Percentiles rank a stretch among this genome's conserved stretches.
Conservation (phyloP, 2,797 vertebrate genomes). For the Phataginus tetradactyla region DNA sequence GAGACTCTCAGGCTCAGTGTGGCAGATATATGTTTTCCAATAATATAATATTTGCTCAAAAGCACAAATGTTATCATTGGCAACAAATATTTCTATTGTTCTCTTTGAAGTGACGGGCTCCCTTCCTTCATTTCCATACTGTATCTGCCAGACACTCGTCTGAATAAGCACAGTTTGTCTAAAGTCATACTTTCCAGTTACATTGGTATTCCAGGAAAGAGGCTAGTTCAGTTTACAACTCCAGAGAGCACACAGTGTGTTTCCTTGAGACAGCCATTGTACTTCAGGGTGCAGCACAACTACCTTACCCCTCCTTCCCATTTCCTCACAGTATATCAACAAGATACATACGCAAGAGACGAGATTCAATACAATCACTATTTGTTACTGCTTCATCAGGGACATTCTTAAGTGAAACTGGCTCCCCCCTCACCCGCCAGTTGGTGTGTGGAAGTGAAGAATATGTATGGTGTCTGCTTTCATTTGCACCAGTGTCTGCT, state of each 20-base stretch:
- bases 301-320: not conserved
- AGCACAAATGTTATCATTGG: not conserved
- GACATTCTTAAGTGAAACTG: no score
- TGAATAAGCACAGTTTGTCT: not conserved
- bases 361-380: not conserved
- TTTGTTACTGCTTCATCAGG: not conserved
- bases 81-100: not conserved
- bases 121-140: not conserved
- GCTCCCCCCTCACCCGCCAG: not conserved
- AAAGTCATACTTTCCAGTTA: not conserved
- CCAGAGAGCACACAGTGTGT: not conserved
- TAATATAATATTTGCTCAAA: constrained; percentile 25
- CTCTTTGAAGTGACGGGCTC: not conserved
- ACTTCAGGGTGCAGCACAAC: not conserved
- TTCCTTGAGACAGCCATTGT: not conserved
- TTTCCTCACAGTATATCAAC: not conserved
- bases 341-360: not conserved
- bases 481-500: not conserved
- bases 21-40: not conserved
- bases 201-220: not conserved
- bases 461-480: no score
- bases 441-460: not conserved
- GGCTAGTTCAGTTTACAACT: not conserved
- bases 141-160: not conserved
- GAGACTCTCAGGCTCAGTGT: not conserved